Percentiles rank a stretch among this genome's conserved stretches.
These are phyloP conservation scores for Eremophila alpestris DNA, from an alignment of 2,797 vertebrate genomes.

Conservation along the genomic window DNA sequence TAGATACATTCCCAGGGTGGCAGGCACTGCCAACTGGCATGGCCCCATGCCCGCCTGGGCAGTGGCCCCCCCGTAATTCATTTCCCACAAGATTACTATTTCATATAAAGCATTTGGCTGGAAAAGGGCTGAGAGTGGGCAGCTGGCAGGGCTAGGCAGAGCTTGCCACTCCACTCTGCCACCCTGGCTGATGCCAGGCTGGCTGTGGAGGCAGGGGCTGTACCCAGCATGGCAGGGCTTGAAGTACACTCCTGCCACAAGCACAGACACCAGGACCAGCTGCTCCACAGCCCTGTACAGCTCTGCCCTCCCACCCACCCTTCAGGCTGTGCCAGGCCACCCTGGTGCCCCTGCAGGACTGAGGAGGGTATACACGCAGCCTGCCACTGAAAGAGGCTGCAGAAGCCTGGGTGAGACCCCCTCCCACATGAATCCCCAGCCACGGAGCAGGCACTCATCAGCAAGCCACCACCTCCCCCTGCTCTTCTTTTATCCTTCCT, in stretches of 20 bases:
- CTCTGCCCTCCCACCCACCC: neutral
- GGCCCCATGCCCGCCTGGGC: accelerated
- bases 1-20: constrained; percentile 1
- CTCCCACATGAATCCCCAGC: neutral
- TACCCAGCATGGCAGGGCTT: accelerated
- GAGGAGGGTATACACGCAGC: accelerated
- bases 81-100: neutral
- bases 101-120: neutral
- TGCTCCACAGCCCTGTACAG: accelerated
- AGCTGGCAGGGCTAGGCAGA: neutral
- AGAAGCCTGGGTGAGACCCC: neutral
- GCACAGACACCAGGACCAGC: neutral
- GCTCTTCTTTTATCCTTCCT: neutral
- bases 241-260: accelerated
- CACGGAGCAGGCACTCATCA: neutral
- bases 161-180: neutral
- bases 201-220: neutral
- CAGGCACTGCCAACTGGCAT: neutral
- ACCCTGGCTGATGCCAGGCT: neutral
- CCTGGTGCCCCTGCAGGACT: neutral
- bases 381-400: neutral
- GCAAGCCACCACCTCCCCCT: neutral
- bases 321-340: neutral
- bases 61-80: neutral
- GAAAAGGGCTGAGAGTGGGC: neutral